Evolutionary conservation across 2,113 vertebrate genomes (phyloP).

Genomic region (Solenodon paradoxus): DNA sequence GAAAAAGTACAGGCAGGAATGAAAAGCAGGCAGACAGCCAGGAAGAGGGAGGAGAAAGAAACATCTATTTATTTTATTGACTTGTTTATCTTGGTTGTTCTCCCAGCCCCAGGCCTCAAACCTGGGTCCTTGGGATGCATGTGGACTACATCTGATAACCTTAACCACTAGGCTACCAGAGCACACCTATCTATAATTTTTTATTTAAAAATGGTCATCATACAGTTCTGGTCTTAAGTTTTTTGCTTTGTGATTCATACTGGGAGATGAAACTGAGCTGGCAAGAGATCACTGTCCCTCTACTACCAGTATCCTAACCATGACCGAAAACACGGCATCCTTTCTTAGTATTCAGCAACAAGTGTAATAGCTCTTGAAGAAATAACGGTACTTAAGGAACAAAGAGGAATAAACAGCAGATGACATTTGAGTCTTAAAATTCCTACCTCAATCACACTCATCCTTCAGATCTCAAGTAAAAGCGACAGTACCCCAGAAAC

Average conservation of each 20-base stretch:
- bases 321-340: background rate
- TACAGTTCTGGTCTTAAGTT: background rate
- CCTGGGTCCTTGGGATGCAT: too few species aligned
- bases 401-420: background rate
- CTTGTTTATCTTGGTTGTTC: too few species aligned
- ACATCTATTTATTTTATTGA: too few species aligned
- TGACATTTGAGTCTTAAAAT: background rate
- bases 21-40: too few species aligned
- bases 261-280: background rate
- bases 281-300: background rate
- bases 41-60: too few species aligned
- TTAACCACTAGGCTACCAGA: too few species aligned
- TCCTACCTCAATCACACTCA: background rate
- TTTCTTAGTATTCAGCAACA: background rate
- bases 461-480: background rate
- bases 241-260: background rate
- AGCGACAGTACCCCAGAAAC: background rate
- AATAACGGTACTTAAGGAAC: background rate
- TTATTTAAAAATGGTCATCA: background rate
- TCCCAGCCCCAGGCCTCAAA: too few species aligned
- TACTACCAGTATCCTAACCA: background rate
- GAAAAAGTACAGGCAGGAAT: too few species aligned
- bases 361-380: background rate
- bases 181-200: too few species aligned
- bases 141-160: too few species aligned